Percentiles rank a stretch among this genome's conserved stretches.
Conservation (phyloP, 2,113 vertebrate genomes). For the Tamias sibiricus region DNA sequence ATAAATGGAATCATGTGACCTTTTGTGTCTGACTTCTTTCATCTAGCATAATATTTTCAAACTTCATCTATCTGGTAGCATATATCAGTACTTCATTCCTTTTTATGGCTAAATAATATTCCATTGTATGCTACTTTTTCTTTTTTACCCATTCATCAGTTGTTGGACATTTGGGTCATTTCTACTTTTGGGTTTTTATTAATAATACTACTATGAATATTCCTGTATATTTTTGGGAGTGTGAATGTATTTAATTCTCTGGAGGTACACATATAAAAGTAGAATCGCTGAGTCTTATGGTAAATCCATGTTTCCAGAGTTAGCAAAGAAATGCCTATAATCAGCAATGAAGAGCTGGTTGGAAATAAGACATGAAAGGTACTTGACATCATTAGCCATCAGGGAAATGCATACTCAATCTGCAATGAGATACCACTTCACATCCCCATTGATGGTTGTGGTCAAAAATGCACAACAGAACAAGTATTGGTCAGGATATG, state of each 20-base stretch:
- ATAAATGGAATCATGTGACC: neutral
- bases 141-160: neutral
- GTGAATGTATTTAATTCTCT: neutral
- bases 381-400: neutral
- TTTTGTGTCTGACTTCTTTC: neutral
- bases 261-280: neutral
- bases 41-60: neutral
- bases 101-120: neutral
- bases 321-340: neutral
- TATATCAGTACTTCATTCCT: neutral
- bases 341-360: neutral
- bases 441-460: neutral
- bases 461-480: neutral
- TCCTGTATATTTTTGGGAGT: neutral
- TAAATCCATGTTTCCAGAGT: neutral
- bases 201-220: neutral
- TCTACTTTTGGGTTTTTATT: neutral
- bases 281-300: neutral
- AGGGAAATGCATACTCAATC: constrained; percentile 22
- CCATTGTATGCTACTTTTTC: neutral
- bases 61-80: neutral
- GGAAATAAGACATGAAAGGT: neutral
- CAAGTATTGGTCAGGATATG: neutral
- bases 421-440: neutral
- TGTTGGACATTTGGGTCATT: neutral